Base-by-base conservation (phyloP, 1,140 invertebrate genomes). In the Temnothorax curvispinosus region DNA sequence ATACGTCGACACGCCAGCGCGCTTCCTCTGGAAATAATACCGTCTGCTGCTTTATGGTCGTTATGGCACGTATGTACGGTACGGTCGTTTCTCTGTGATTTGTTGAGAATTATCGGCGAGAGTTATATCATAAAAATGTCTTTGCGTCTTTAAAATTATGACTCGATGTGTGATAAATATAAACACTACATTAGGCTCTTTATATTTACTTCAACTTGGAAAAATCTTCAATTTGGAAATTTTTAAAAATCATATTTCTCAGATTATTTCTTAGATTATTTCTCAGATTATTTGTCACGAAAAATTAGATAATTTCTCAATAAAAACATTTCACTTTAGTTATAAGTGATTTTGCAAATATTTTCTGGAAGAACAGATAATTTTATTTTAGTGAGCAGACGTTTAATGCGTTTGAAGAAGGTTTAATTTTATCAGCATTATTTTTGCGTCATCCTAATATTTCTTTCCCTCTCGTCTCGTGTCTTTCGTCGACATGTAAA, bases 51-150 rank as follows among this genome's bases (percentile, higher is more conserved):
- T 82, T 72, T 71, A 67, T 27, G 47, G 32, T 13, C 4, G 47
- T n/a, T 67, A n/a, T 35, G 4, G 11, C 47, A 65, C 9, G 18
- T 64, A 52, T 5, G 27, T 64, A 52, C 9, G 27, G 27, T 47
- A 69, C 47, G 52, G 27, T 2, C 50, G 32, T 58, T 82, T 35
- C 65, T 82, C 52, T 6, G 52, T 60, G 65, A 82, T 82, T 82
- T 72, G 15, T 82, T 72, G 65, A 58, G 15, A 44, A 72, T 72
- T 58, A 72, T 72, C 27, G 38, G 5, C 15, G 15, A 8, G 27
- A 47, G 5, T 58, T 13, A 69, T 47, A 44, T 71, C 6, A n/a
- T 21, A n/a, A 8, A 71, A 58, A 56, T 32, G 6, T 8, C 15
- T 41, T 15, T 56, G 13, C n/a, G n/a, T 32, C 3, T 50, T 5